phyloP scores from a whole-genome alignment of 2,888 invertebrate species.

The Amaurobius ferox region DNA sequence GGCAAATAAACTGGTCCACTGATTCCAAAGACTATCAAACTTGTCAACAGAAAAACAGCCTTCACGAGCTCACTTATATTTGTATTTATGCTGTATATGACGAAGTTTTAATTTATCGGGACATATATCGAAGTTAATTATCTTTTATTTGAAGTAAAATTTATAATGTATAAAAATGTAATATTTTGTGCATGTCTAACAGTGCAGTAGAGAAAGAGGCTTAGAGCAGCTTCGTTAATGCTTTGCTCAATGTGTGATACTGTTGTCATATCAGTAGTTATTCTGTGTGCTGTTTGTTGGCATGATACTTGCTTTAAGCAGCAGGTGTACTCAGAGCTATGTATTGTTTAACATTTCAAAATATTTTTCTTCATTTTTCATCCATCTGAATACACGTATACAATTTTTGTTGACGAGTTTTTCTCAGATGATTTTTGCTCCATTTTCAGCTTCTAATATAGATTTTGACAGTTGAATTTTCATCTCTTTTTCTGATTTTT shows the following conservation, averaged over 20 bases:
- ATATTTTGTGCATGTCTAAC: neutral
- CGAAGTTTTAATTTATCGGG: no score
- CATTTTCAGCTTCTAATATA: no score
- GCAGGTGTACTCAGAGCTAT: conserved; percentile 34
- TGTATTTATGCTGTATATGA: no score
- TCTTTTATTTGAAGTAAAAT: no score
- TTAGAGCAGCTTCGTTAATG: neutral
- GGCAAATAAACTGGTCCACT: no score
- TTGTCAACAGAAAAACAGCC: no score
- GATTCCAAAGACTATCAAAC: no score
- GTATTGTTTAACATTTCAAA: neutral
- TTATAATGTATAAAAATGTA: no score
- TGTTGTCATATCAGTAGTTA: neutral
- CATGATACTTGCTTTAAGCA: neutral
- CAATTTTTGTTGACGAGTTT: neutral
- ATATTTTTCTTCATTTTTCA: no score
- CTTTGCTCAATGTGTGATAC: neutral
- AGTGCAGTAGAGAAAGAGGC: neutral
- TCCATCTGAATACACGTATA: no score
- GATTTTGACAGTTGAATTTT: neutral
- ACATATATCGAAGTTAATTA: no score
- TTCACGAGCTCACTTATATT: no score
- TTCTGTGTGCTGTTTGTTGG: conserved; percentile 22
- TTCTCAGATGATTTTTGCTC: neutral
- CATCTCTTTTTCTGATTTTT: neutral